These are phyloP conservation scores for Colaptes auratus DNA, from an alignment of 2,113 vertebrate species.

Conservation along the genomic window DNA sequence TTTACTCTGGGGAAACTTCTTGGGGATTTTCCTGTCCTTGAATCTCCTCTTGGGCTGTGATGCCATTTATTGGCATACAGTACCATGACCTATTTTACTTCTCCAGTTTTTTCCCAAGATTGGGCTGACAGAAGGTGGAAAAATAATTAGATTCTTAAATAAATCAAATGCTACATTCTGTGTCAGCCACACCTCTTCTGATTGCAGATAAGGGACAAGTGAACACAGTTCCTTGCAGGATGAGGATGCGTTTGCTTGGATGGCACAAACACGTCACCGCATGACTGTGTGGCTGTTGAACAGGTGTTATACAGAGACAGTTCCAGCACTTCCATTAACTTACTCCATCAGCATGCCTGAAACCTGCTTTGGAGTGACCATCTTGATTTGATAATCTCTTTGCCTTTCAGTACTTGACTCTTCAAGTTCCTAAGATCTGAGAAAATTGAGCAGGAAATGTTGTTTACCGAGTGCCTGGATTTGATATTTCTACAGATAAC, in stretches of 20 bases:
- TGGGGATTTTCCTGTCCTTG: slow-evolving; percentile 37
- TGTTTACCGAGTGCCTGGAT: not conserved
- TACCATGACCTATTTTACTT: slow-evolving; percentile 24
- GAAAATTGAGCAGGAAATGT: not conserved
- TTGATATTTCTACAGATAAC: not conserved
- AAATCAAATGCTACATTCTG: slow-evolving; percentile 9
- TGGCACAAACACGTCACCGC: not conserved
- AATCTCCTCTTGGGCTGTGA: not conserved
- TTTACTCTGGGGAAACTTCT: not conserved
- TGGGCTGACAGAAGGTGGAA: slow-evolving; percentile 5
- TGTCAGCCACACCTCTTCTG: slow-evolving; percentile 4
- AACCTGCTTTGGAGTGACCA: not conserved
- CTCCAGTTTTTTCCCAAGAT: not conserved
- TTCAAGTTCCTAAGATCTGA: slow-evolving; percentile 2
- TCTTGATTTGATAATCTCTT: not conserved
- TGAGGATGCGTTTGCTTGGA: not conserved
- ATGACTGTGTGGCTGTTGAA: not conserved
- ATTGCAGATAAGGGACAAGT: slow-evolving; percentile 17
- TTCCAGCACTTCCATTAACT: not conserved
- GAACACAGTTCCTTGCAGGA: not conserved
- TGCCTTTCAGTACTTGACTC: not conserved
- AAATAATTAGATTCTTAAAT: slow-evolving; percentile 30
- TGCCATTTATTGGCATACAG: not conserved
- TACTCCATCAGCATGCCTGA: not conserved
- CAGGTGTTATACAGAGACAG: not conserved